Evolutionary conservation across 2,113 vertebrate genomes (phyloP).

Genomic region (Podiceps cristatus): DNA sequence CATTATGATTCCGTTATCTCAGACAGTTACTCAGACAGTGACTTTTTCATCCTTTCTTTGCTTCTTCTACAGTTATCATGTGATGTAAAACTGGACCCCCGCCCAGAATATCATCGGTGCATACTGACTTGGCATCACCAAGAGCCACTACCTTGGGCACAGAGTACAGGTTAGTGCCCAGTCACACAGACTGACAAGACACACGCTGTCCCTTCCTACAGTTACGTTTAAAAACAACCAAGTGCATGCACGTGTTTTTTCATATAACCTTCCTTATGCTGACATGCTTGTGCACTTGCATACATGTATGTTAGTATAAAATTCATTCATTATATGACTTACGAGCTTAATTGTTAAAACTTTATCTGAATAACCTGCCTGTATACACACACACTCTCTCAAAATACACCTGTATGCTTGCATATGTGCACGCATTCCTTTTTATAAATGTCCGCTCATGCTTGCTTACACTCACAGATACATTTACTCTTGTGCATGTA

Average conservation of each 20-base stretch:
- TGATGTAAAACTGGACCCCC: conserved; percentile 98
- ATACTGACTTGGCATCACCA: conserved; percentile 99
- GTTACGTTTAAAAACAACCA: background rate
- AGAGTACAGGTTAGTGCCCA: conserved; percentile 93
- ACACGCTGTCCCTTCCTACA: background rate
- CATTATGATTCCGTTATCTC: background rate
- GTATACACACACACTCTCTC: background rate
- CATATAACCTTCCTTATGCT: background rate
- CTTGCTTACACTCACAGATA: background rate
- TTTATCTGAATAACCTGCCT: background rate
- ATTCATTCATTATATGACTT: background rate
- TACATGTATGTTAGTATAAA: background rate
- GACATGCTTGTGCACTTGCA: background rate
- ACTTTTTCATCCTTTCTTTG: conserved; percentile 37
- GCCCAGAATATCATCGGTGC: conserved; percentile 99
- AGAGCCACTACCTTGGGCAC: conserved; percentile 99
- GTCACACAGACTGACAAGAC: background rate
- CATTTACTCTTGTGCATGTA: background rate
- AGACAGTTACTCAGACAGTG: background rate
- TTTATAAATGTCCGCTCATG: background rate
- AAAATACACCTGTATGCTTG: background rate
- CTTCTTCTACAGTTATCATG: conserved; percentile 90
- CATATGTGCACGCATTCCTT: background rate
- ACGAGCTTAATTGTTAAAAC: background rate
- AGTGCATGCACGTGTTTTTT: rapidly evolving